Percentiles rank a stretch among this genome's conserved stretches.
Conservation (phyloP, 2,888 invertebrate genomes). For the Epinotia nisella region DNA sequence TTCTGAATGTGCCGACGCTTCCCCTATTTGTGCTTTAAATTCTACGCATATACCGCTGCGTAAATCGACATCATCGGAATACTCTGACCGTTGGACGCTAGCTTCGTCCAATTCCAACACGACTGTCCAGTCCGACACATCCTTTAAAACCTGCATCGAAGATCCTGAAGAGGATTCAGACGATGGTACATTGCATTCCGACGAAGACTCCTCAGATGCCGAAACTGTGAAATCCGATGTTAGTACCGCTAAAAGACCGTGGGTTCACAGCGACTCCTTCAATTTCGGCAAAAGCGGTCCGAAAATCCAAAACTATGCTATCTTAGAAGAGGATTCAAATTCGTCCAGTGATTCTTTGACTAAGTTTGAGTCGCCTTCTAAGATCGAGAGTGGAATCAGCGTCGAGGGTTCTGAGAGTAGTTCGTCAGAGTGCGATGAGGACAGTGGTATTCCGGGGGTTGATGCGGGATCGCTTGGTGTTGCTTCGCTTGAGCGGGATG, state of each 20-base stretch:
- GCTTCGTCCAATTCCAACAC: conserved; percentile 76
- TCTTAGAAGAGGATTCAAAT: conserved; percentile 62
- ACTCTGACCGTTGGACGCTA: conserved; percentile 78
- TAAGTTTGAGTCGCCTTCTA: conserved; percentile 65
- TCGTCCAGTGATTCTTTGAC: conserved; percentile 49
- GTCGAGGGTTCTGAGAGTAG: conserved; percentile 71
- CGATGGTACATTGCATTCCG: conserved; percentile 73
- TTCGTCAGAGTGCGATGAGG: conserved; percentile 72
- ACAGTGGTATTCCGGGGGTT: conserved; percentile 76
- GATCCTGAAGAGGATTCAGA: conserved; percentile 75
- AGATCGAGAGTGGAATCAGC: conserved; percentile 75
- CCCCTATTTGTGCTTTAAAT: conserved; percentile 72
- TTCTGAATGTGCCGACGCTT: conserved; percentile 70
- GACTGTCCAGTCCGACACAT: conserved; percentile 73
- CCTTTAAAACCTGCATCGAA: conserved; percentile 74
- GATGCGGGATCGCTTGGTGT: conserved; percentile 70
- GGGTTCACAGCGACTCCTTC: conserved; percentile 80
- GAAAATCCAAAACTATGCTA: conserved; percentile 61
- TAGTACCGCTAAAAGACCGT: conserved; percentile 73
- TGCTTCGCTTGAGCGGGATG: conserved; percentile 82
- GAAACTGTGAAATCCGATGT: conserved; percentile 77
- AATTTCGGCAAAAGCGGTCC: conserved; percentile 65
- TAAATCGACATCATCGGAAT: conserved; percentile 79
- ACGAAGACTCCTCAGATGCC: conserved; percentile 74
- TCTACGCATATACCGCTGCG: conserved; percentile 67